Evolutionary conservation across 1,140 invertebrate genomes (phyloP).

Genomic region (Augochlora pura): DNA sequence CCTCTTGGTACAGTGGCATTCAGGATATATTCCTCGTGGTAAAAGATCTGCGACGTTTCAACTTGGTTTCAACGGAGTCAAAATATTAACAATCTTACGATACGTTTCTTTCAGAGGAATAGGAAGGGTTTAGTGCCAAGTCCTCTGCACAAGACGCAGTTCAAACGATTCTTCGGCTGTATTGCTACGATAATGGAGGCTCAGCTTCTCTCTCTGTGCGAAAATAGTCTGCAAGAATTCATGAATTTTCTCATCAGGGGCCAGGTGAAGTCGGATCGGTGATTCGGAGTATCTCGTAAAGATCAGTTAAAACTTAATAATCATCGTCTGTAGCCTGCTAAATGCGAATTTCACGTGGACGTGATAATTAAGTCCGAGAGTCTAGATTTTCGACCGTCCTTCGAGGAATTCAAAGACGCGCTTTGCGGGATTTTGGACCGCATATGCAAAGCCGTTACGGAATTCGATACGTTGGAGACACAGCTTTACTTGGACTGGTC

Average conservation of each 20-base stretch:
- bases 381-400: constrained; percentile 89
- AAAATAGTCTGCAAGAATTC: constrained; percentile 89
- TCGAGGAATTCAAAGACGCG: constrained; percentile 87
- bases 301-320: background rate
- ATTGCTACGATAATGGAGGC: constrained; percentile 92
- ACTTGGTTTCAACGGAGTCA: background rate
- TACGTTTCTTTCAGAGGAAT: constrained; percentile 82
- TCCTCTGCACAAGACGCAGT: constrained; percentile 84
- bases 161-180: constrained; percentile 92
- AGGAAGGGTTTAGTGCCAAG: constrained; percentile 89
- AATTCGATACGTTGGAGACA: constrained; percentile 88
- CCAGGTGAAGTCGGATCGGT: constrained; percentile 32
- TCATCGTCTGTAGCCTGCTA: constrained; percentile 79
- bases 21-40: constrained; percentile 82
- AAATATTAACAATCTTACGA: background rate
- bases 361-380: constrained; percentile 85
- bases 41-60: constrained; percentile 12
- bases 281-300: too few species aligned
- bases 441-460: constrained; percentile 85
- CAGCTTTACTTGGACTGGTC: constrained; percentile 84
- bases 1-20: constrained; percentile 84
- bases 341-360: constrained; percentile 88
- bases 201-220: constrained; percentile 89
- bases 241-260: constrained; percentile 84
- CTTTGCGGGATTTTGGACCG: constrained; percentile 86